Conservation (phyloP, 2,888 invertebrate species). For the Scaptomyza parva region DNA sequence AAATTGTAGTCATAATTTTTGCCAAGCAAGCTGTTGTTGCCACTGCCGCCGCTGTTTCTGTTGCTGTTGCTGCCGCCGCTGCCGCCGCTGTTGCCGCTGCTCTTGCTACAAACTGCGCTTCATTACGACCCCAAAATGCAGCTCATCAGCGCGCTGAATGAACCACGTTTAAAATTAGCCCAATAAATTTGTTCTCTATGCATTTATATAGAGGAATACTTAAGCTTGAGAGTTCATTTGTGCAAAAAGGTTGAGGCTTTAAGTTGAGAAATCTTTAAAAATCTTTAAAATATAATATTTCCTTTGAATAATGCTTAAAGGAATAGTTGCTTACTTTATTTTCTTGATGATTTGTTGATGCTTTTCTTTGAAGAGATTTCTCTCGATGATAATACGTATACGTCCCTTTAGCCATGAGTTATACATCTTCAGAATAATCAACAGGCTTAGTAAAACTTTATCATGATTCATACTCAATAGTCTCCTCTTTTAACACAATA, state of each 20-base stretch:
- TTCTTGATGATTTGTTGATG: background rate
- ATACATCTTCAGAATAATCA: background rate
- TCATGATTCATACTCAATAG: too few species aligned
- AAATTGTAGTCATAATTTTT: slow-evolving; percentile 75
- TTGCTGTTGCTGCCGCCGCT: slow-evolving; percentile 32
- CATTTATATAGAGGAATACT: background rate
- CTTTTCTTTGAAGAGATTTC: background rate
- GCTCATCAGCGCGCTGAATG: slow-evolving; percentile 46
- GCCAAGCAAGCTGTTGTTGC: slow-evolving; percentile 43
- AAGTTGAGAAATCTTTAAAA: too few species aligned
- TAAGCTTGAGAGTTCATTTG: background rate
- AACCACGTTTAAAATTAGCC: slow-evolving; percentile 24
- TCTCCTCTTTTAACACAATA: too few species aligned
- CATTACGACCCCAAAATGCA: slow-evolving; percentile 57
- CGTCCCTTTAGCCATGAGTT: background rate
- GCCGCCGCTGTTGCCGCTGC: slow-evolving; percentile 9
- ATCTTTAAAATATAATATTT: too few species aligned
- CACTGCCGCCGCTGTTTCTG: slow-evolving; percentile 19
- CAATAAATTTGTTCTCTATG: slow-evolving; percentile 32
- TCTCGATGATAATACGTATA: background rate
- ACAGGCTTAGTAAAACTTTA: too few species aligned
- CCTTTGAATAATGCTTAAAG: too few species aligned
- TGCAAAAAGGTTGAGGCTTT: background rate
- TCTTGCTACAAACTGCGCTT: slow-evolving; percentile 41
- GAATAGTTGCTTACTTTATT: background rate